Evolutionary conservation across 2,113 vertebrate species (phyloP).

Genomic region (Elephas maximus): DNA sequence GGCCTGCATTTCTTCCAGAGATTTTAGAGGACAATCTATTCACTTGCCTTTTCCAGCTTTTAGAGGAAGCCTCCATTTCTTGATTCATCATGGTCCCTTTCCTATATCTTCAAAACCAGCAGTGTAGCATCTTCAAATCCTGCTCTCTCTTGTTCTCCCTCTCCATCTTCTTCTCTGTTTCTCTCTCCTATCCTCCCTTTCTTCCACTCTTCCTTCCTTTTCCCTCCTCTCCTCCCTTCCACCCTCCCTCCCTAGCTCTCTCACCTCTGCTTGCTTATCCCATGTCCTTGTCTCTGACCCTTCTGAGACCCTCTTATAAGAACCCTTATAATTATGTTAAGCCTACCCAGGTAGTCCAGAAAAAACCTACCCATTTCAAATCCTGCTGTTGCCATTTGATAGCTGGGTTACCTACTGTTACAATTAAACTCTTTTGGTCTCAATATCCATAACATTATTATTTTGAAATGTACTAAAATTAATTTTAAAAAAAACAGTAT

Average conservation of each 20-base stretch:
- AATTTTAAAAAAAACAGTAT: neutral
- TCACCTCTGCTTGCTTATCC: neutral
- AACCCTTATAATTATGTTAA: neutral
- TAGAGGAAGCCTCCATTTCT: neutral
- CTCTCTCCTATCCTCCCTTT: no score
- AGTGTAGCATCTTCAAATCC: neutral
- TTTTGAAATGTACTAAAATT: neutral
- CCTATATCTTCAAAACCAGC: neutral
- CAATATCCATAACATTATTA: neutral
- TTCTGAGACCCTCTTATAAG: neutral
- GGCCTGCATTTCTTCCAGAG: neutral
- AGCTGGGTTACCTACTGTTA: neutral
- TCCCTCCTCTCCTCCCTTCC: neutral
- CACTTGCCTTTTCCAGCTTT: neutral
- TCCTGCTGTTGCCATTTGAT: neutral
- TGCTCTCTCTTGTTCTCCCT: no score
- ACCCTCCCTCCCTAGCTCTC: neutral
- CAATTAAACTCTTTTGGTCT: neutral
- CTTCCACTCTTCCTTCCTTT: no score
- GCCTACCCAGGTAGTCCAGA: neutral
- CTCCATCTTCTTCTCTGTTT: no score
- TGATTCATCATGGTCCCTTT: neutral
- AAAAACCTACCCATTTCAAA: neutral
- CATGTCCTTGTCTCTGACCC: neutral
- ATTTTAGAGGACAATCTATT: neutral